Conservation (phyloP, 2,888 invertebrate species). For the Acanthosepion esculentum region DNA sequence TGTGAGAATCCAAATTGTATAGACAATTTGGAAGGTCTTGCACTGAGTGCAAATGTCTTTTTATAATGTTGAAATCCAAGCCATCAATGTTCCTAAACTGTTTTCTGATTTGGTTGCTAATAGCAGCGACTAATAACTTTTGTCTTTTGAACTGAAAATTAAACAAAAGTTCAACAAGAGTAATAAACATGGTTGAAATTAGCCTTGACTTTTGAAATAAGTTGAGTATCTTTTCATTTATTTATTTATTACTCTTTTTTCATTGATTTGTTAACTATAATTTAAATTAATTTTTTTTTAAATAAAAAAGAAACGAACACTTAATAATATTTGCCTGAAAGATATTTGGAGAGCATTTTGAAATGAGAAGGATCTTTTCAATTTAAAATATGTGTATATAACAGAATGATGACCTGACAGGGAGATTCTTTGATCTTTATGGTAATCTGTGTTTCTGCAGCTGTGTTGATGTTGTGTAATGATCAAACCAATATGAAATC, state of each 20-base stretch:
- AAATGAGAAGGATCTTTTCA: not conserved
- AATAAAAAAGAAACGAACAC: not conserved
- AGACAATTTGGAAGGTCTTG: not conserved
- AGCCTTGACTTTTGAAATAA: not conserved
- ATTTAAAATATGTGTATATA: not conserved
- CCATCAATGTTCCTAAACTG: not conserved
- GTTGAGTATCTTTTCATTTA: not conserved
- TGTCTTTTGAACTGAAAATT: constrained; percentile 5
- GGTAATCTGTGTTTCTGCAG: too few species aligned
- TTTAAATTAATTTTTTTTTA: not conserved
- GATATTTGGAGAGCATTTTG: not conserved
- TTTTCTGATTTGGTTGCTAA: constrained; percentile 33
- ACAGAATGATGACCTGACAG: not conserved
- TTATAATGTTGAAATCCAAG: not conserved
- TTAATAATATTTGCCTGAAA: not conserved
- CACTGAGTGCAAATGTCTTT: not conserved
- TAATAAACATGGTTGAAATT: not conserved
- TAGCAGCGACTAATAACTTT: not conserved
- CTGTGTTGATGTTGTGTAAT: too few species aligned
- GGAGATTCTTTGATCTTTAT: too few species aligned
- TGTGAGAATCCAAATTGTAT: not conserved
- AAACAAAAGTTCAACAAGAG: not conserved
- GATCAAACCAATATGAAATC: too few species aligned
- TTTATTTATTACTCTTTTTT: not conserved
- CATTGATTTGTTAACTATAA: not conserved